Percentiles rank a stretch among this genome's conserved stretches.
Conservation (phyloP, 23 tunicate genomes). For the Styela plicata region DNA sequence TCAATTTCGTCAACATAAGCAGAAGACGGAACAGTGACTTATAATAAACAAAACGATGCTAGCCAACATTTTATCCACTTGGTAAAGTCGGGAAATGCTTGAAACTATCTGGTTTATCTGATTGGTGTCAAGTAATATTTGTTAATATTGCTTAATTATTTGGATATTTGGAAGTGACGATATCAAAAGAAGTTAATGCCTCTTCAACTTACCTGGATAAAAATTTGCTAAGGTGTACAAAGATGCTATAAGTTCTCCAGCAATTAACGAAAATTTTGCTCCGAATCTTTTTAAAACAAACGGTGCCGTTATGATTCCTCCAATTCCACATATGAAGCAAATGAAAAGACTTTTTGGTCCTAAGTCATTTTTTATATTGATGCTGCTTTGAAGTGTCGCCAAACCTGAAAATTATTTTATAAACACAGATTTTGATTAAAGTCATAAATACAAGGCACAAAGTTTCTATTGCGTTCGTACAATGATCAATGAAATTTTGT, state of each 20-base stretch:
- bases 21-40: no score
- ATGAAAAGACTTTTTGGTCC: neutral
- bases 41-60: neutral
- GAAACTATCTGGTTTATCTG: no score
- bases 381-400: neutral
- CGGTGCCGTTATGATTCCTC: neutral
- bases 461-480: neutral
- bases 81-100: no score
- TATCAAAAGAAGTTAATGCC: neutral
- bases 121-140: no score
- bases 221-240: neutral
- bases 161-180: neutral
- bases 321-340: neutral
- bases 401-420: neutral
- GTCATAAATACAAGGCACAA: neutral
- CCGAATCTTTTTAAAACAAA: neutral
- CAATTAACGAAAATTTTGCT: neutral
- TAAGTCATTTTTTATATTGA: neutral
- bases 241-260: neutral
- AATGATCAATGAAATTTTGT: no score
- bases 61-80: neutral
- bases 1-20: no score
- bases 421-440: neutral
- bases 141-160: neutral
- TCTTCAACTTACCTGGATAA: neutral